Base-by-base conservation (phyloP, 2,888 invertebrate genomes). In the Torymus aiolomorphi region DNA sequence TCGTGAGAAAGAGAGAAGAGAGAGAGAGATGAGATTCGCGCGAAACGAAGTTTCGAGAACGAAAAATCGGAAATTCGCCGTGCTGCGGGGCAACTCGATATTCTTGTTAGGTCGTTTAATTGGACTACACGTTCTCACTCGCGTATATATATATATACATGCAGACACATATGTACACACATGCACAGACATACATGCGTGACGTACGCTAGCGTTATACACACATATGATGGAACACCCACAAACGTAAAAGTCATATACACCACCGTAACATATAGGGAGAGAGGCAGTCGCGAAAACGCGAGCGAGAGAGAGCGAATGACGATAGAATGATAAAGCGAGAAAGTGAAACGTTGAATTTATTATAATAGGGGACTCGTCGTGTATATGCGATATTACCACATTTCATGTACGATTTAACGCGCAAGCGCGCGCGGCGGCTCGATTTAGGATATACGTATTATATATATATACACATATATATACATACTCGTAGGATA, bases 351-450 rank as follows among this genome's bases (percentile, higher is more conserved):
- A 57, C 42, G 59, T 70, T 74, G 62, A 79, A 75, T 79, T 78
- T 79, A 75, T 75, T 70, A 67, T 69, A 42, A 42, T 42, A 74
- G 74, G n/a, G 42, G 65, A 75, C 42, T 70, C 59, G 65, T 65
- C 65, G 66, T 80, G 71, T 61, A 66, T 61, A 75, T 75, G 62
- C 61, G 63, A 76, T 73, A 76, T 69, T 80, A 76, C 62, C 72
- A 76, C 66, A 76, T 76, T 80, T 72, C 80, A 72, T 66, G 71
- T 80, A 76, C 76, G 71, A 76, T 73, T 73, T 72, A 80, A 76
- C 67, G 67, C 73, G 76, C 76, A 67, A 80, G 76, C 31, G 67
- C 76, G 67, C 67, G 76, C 67, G 80, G 72, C 67, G 76, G 80
- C 76, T 80, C 76, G 56, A 76, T 72, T 80, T 80, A 79, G 59